These are phyloP conservation scores for Charina bottae DNA, from an alignment of 2,113 vertebrate genomes.

Conservation along the genomic window DNA sequence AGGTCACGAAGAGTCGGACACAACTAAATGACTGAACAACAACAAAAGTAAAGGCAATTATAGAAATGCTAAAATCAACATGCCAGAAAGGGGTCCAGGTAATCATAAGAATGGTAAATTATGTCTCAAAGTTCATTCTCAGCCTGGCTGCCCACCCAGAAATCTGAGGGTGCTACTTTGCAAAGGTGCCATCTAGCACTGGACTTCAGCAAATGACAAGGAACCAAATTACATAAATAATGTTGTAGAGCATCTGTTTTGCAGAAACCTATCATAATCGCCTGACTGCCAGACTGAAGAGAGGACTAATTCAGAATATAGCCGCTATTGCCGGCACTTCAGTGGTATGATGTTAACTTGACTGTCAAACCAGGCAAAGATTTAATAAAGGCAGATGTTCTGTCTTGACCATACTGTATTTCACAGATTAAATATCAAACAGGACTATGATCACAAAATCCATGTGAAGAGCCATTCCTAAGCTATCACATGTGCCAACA, in stretches of 20 bases:
- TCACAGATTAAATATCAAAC: neutral
- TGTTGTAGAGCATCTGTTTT: neutral
- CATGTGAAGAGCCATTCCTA: neutral
- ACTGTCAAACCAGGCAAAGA: neutral
- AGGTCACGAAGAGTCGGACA: too few relatives aligned
- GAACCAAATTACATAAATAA: neutral
- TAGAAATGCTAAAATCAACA: too few relatives aligned
- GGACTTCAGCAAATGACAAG: neutral
- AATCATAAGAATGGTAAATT: too few relatives aligned
- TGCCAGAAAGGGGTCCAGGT: too few relatives aligned
- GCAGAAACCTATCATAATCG: neutral
- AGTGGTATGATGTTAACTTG: neutral
- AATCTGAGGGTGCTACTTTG: neutral
- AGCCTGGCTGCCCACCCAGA: too few relatives aligned
- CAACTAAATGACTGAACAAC: too few relatives aligned
- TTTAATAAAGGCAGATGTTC: neutral
- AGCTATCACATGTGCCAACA: neutral
- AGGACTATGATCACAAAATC: neutral
- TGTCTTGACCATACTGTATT: neutral
- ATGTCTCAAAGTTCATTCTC: too few relatives aligned
- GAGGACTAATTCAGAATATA: neutral
- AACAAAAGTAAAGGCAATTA: too few relatives aligned
- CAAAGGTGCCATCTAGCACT: neutral
- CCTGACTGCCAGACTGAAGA: neutral
- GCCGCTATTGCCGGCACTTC: neutral